Conservation (phyloP, 2,113 vertebrate genomes). For the Sterrhoptilus dennistouni region DNA sequence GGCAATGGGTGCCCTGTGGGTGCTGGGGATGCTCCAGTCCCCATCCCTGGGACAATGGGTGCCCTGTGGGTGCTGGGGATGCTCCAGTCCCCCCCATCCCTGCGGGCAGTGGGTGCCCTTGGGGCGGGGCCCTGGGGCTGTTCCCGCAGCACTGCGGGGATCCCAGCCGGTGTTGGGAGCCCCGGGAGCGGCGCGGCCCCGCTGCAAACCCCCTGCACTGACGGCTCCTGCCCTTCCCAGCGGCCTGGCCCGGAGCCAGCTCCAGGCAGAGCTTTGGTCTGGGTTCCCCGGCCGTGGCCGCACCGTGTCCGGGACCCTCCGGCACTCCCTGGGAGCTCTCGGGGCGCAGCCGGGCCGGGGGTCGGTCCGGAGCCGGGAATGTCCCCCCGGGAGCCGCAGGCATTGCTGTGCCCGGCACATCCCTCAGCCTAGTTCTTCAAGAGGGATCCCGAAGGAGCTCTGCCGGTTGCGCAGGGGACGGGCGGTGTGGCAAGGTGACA, state of each 20-base stretch:
- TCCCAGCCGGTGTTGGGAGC: neutral
- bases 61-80: neutral
- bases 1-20: neutral
- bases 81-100: neutral
- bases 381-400: neutral
- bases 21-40: neutral
- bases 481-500: slow-evolving; percentile 18
- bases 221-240: neutral
- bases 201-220: neutral
- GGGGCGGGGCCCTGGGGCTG: neutral
- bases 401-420: neutral
- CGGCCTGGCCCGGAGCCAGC: slow-evolving; percentile 11
- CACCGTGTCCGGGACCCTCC: neutral
- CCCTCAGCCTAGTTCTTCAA: slow-evolving; percentile 2
- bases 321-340: neutral
- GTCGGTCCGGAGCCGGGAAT: neutral
- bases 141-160: neutral
- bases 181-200: neutral
- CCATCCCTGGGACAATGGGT: neutral
- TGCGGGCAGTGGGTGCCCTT: neutral
- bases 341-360: neutral
- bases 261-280: neutral
- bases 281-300: neutral
- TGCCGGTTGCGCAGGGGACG: neutral
- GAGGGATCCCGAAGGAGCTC: neutral